Evolutionary conservation across 1,140 invertebrate species (phyloP).

Genomic region (Procambarus virginalis): DNA sequence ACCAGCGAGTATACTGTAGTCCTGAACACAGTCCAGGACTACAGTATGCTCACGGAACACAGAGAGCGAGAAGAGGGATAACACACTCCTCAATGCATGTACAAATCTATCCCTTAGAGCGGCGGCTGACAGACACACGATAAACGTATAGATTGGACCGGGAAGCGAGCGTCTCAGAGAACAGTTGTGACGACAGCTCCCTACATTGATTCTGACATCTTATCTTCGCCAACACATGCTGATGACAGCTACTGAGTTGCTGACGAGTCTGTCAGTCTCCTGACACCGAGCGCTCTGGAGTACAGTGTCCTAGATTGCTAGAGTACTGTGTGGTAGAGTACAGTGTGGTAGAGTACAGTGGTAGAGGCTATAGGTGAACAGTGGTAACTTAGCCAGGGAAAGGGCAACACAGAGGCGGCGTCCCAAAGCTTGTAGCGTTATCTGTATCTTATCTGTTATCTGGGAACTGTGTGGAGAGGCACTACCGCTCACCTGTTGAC

Average conservation of each 20-base stretch:
- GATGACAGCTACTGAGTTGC: neutral
- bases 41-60: no score
- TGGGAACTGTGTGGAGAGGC: conserved; percentile 21
- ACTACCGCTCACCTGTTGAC: conserved; percentile 46
- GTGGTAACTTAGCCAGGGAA: neutral
- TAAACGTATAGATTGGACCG: neutral
- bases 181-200: conserved; percentile 20
- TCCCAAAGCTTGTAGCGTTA: conserved; percentile 23
- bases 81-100: no score
- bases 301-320: no score
- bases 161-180: neutral
- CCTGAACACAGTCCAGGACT: no score
- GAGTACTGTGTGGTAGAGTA: no score
- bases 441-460: conserved; percentile 39
- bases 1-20: no score
- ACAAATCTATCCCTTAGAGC: neutral
- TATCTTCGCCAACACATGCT: neutral
- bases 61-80: no score
- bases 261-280: neutral
- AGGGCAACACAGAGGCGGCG: conserved; percentile 11
- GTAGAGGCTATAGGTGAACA: no score
- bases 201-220: conserved; percentile 23
- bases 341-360: no score
- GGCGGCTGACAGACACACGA: neutral
- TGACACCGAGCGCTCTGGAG: no score